These are phyloP conservation scores for Notodonta dromedarius DNA, from an alignment of 2,888 invertebrate species.

Conservation along the genomic window DNA sequence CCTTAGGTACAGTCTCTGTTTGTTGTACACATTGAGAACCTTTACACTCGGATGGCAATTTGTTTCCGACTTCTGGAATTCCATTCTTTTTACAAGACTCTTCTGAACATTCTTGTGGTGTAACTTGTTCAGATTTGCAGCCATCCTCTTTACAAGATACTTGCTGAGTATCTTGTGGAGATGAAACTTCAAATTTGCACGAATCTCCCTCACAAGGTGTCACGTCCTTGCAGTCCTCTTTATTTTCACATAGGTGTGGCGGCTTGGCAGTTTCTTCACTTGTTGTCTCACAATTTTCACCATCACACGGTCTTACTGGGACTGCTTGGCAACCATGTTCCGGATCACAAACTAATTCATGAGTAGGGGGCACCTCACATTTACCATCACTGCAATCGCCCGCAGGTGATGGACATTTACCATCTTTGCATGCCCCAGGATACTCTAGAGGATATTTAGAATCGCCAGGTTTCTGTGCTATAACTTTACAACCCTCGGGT, in stretches of 20 bases:
- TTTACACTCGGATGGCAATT: conserved; percentile 46
- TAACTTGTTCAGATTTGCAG: conserved; percentile 34
- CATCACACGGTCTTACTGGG: conserved; percentile 43
- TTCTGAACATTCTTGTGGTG: conserved; percentile 50
- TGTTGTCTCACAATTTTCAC: conserved; percentile 40
- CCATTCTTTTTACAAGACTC: conserved; percentile 61
- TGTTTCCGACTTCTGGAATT: conserved; percentile 32
- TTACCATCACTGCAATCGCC: conserved; percentile 43
- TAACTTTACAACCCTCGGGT: conserved; percentile 42
- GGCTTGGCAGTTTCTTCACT: conserved; percentile 12
- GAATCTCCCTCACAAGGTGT: conserved; percentile 27
- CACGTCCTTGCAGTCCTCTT: conserved; percentile 30
- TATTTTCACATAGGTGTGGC: conserved; percentile 28
- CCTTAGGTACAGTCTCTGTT: conserved; percentile 5
- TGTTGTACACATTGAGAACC: conserved; percentile 44
- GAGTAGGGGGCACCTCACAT: conserved; percentile 33
- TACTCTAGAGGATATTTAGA: conserved; percentile 22
- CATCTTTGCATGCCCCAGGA: conserved; percentile 33
- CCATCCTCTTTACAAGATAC: conserved; percentile 41
- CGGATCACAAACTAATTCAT: conserved; percentile 5
- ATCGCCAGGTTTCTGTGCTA: conserved; percentile 23
- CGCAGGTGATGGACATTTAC: conserved; percentile 27
- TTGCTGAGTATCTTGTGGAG: conserved; percentile 20
- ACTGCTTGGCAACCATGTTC: conserved; percentile 28
- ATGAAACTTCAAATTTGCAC: conserved; percentile 20